These are phyloP conservation scores for Cassiopea andromeda DNA, from an alignment of 30 jellyfish, hydroid and myxozoan genomes.

Conservation along the genomic window DNA sequence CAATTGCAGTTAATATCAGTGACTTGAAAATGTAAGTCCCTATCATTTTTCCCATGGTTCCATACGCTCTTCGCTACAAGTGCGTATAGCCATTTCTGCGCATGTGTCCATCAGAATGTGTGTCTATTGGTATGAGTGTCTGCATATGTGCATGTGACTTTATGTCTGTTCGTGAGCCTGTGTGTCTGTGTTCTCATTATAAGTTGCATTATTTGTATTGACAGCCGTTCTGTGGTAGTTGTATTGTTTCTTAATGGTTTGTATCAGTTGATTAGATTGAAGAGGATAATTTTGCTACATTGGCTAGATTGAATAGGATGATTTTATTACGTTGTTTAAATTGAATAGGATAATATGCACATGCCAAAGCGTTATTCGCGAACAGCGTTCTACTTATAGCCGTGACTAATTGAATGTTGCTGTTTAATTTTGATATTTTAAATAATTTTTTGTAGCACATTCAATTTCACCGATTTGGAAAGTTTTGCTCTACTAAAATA, in stretches of 20 bases:
- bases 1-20: slow-evolving; percentile 26
- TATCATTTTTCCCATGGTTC: background rate
- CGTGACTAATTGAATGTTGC: too few species aligned
- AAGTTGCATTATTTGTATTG: background rate
- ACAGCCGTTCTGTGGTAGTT: too few species aligned
- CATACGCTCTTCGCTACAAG: background rate
- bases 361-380: too few species aligned
- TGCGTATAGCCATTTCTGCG: background rate
- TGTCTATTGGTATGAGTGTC: background rate
- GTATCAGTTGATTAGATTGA: too few species aligned
- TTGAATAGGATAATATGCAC: too few species aligned
- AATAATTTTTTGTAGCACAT: background rate
- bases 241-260: too few species aligned
- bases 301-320: too few species aligned
- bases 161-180: background rate
- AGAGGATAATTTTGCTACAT: too few species aligned
- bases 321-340: too few species aligned
- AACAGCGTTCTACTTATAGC: too few species aligned
- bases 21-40: slow-evolving; percentile 37
- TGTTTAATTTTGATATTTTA: background rate
- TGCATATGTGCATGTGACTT: background rate
- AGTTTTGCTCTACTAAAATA: background rate
- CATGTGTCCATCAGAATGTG: background rate
- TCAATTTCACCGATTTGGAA: background rate
- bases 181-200: background rate